Evolutionary conservation across 2,888 invertebrate genomes (phyloP).

Genomic region (Gryllus longicercus): DNA sequence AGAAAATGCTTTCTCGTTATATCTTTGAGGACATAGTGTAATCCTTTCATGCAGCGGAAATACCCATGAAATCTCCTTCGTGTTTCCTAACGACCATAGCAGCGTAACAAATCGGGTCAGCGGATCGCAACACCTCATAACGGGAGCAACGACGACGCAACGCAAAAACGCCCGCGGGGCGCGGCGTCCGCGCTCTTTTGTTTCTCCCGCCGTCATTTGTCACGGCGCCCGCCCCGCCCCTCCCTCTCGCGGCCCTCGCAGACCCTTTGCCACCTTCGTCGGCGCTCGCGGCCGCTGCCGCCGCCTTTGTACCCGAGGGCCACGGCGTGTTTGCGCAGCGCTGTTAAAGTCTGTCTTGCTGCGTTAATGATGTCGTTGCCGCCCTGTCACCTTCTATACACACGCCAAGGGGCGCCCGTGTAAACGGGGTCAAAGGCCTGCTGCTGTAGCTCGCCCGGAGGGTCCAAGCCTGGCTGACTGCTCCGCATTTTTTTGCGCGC

Average conservation of each 20-base stretch:
- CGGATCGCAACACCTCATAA: background rate
- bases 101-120: too few relatives aligned
- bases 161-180: background rate
- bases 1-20: too few relatives aligned
- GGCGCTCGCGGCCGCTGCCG: background rate
- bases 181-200: background rate
- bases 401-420: background rate
- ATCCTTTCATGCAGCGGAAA: too few relatives aligned
- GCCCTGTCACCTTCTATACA: background rate
- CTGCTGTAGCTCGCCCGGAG: too few relatives aligned
- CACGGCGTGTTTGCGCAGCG: background rate
- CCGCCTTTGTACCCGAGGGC: background rate
- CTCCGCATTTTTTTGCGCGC: background rate
- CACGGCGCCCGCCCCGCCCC: background rate
- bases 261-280: background rate
- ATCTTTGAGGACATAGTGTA: too few relatives aligned
- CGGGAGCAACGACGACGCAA: background rate
- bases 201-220: background rate
- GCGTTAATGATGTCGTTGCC: slow-evolving; percentile 1
- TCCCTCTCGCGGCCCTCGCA: background rate
- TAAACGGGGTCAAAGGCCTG: background rate
- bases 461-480: background rate
- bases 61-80: too few relatives aligned
- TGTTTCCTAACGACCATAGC: too few relatives aligned
- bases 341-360: background rate